These are phyloP conservation scores for Corythornis cristatus DNA, from an alignment of 2,113 vertebrate species.

Conservation along the genomic window DNA sequence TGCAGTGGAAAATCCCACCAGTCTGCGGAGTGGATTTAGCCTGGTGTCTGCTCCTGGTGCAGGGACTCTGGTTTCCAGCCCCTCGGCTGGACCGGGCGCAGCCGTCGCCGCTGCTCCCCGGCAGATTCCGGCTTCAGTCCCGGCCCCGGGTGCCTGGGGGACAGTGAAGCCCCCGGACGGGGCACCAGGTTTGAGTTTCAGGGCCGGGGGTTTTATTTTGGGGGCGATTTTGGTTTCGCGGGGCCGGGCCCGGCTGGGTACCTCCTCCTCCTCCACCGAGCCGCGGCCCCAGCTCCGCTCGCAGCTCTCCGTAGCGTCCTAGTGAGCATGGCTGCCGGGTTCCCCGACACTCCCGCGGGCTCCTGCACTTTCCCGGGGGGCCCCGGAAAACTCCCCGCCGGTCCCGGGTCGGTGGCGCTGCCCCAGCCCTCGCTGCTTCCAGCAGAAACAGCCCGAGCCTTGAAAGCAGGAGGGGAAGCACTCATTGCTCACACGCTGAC, in stretches of 20 bases:
- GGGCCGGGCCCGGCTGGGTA: neutral
- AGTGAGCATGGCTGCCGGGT: too few species aligned
- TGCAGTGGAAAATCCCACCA: neutral
- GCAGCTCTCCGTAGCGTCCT: too few species aligned
- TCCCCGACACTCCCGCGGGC: neutral
- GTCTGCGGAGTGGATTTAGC: accelerated
- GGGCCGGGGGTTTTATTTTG: neutral
- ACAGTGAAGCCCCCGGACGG: accelerated
- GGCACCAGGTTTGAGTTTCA: neutral
- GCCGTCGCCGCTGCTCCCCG: accelerated
- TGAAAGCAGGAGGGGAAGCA: neutral
- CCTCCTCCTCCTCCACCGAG: neutral
- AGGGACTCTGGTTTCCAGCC: neutral
- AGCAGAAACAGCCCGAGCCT: neutral
- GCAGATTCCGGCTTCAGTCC: accelerated
- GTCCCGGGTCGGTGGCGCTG: too few species aligned
- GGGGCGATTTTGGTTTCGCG: neutral
- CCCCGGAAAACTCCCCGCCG: neutral
- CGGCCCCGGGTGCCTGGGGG: neutral
- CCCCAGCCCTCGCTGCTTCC: neutral
- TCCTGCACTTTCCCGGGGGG: accelerated
- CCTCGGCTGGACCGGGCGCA: accelerated
- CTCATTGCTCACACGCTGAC: neutral
- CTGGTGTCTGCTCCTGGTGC: accelerated
- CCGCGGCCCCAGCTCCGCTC: neutral